Evolutionary conservation across 2,888 invertebrate species (phyloP).

Genomic region (Liodrosophila aerea): DNA sequence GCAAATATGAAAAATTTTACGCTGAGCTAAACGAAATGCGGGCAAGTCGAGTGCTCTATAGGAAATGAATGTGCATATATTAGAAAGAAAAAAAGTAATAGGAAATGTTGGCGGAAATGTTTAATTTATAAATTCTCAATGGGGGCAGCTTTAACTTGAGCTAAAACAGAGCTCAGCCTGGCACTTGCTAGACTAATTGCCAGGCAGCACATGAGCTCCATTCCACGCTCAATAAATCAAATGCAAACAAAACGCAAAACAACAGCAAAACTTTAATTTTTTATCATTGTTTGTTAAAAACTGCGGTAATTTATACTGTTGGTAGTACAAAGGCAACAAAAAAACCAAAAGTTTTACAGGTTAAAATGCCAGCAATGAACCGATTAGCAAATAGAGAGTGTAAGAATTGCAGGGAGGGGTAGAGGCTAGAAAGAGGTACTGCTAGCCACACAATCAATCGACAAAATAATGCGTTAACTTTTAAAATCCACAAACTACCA

Average conservation of each 20-base stretch:
- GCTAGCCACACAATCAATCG: constrained; percentile 64
- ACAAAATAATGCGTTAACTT: constrained; percentile 78
- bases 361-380: constrained; percentile 47
- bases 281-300: constrained; percentile 75
- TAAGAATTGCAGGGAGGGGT: not conserved
- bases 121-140: not conserved
- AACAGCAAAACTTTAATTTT: constrained; percentile 60
- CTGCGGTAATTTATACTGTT: constrained; percentile 73
- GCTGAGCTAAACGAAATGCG: not conserved
- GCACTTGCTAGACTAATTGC: constrained; percentile 69
- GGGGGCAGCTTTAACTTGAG: constrained; percentile 2
- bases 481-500: constrained; percentile 56
- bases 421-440: not conserved
- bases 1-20: constrained; percentile 15
- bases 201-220: constrained; percentile 37
- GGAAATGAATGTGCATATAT: constrained; percentile 4
- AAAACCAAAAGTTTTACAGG: constrained; percentile 55
- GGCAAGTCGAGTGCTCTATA: not conserved
- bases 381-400: constrained; percentile 36
- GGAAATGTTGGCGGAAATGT: not conserved
- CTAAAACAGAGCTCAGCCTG: constrained; percentile 9
- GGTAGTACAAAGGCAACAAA: constrained; percentile 43
- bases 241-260: constrained; percentile 30
- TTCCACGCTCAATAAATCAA: constrained; percentile 17
- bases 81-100: not conserved